These are phyloP conservation scores for Syndactyla subalaris DNA, from an alignment of 2,797 vertebrate species.

Conservation along the genomic window DNA sequence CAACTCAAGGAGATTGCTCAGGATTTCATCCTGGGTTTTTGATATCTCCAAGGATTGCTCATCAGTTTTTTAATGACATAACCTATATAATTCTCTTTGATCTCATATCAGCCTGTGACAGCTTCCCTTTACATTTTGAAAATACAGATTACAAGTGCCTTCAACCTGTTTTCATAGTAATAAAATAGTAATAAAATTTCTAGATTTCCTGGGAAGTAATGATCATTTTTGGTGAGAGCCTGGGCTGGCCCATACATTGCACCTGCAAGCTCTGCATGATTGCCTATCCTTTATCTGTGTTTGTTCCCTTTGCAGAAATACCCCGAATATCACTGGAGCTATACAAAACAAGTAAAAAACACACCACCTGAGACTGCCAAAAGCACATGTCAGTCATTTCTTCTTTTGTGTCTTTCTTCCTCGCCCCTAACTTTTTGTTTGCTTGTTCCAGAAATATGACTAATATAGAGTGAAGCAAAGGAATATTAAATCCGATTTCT, in stretches of 20 bases:
- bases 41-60: neutral
- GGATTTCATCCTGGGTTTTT: neutral
- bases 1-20: neutral
- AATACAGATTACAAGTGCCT: neutral
- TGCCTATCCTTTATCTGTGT: neutral
- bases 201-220: neutral
- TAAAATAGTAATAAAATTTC: neutral
- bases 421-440: neutral
- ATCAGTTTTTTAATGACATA: neutral
- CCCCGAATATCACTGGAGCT: neutral
- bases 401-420: neutral
- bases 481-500: neutral
- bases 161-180: neutral
- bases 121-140: neutral
- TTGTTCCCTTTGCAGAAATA: neutral
- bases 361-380: neutral
- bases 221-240: neutral
- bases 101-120: neutral
- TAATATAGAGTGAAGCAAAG: neutral
- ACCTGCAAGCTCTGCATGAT: neutral
- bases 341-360: neutral
- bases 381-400: neutral
- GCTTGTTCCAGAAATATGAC: neutral
- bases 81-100: neutral
- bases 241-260: rapidly evolving